phyloP scores from a whole-genome alignment of 2,113 vertebrate genomes.

The Muntiacus reevesi region DNA sequence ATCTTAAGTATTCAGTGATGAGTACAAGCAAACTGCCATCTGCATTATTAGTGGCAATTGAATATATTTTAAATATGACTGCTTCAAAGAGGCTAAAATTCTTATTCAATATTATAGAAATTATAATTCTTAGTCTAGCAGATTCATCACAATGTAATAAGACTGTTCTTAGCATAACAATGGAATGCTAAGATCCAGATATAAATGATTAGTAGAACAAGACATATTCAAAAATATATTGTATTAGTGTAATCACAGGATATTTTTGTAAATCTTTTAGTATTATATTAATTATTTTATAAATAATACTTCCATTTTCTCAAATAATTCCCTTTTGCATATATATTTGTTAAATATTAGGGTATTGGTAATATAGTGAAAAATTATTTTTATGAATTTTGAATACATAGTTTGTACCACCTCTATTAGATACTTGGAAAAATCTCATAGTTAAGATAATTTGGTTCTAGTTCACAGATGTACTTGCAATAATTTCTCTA shows the following conservation, averaged over 20 bases:
- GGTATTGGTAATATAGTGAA: background rate
- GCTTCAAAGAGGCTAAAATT: background rate
- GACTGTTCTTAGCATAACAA: conserved; percentile 42
- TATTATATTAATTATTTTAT: conserved; percentile 55
- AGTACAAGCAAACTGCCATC: conserved; percentile 14
- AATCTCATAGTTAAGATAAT: background rate
- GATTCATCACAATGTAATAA: conserved; percentile 64
- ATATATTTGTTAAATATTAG: conserved; percentile 55
- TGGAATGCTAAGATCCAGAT: conserved; percentile 45
- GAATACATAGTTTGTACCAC: conserved; percentile 4
- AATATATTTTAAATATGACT: conserved; percentile 64
- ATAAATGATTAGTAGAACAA: conserved; percentile 41
- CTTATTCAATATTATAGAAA: conserved; percentile 57
- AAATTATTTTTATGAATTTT: conserved; percentile 4
- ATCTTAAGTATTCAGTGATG: conserved; percentile 37
- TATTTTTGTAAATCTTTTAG: conserved; percentile 56
- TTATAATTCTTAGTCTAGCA: conserved; percentile 42
- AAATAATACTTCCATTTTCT: conserved; percentile 39
- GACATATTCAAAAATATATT: conserved; percentile 25
- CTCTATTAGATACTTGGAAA: background rate
- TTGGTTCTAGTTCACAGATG: background rate
- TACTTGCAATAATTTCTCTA: background rate
- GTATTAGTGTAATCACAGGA: conserved; percentile 59
- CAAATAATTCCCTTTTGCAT: conserved; percentile 51
- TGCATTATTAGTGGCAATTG: conserved; percentile 24